Percentiles rank a stretch among this genome's conserved stretches.
Evolutionary conservation across 2,797 vertebrate species (phyloP).

Genomic region (Rhinophrynus dorsalis): DNA sequence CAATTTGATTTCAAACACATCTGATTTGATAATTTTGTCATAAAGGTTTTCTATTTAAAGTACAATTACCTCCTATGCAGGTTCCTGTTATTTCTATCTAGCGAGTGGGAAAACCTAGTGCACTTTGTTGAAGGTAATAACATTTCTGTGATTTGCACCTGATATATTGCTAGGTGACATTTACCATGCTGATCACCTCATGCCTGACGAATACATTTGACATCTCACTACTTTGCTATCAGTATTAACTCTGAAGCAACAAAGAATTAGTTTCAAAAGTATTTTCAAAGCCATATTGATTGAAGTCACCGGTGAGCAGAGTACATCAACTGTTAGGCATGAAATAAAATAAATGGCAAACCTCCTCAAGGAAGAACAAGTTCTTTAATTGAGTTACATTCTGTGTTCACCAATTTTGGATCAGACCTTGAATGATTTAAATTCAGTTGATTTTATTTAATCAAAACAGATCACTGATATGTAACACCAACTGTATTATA

Average conservation of each 20-base stretch:
- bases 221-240: slow-evolving; percentile 34
- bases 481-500: too few species aligned
- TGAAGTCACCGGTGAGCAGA: slow-evolving; percentile 24
- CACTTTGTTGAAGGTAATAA: slow-evolving; percentile 30
- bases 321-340: background rate
- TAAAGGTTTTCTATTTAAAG: slow-evolving; percentile 8
- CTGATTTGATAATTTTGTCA: slow-evolving; percentile 32
- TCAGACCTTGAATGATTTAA: background rate
- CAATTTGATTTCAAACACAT: slow-evolving; percentile 1
- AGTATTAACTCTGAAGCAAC: slow-evolving; percentile 29
- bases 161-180: slow-evolving; percentile 49
- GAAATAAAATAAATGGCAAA: slow-evolving; percentile 13
- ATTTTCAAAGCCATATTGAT: slow-evolving; percentile 43
- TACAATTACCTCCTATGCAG: slow-evolving; percentile 2
- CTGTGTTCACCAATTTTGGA: background rate
- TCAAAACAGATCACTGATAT: too few species aligned
- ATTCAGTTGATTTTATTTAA: slow-evolving; percentile 2
- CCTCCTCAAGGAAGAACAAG: slow-evolving; percentile 12
- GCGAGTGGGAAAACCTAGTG: slow-evolving; percentile 4
- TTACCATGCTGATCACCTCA: slow-evolving; percentile 42
- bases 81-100: slow-evolving; percentile 5
- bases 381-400: slow-evolving; percentile 13
- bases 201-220: slow-evolving; percentile 36
- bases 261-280: slow-evolving; percentile 29
- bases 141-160: slow-evolving; percentile 37